Evolutionary conservation across 1,140 invertebrate species (phyloP), one percentile per base, ranked within the genome.

Genomic region (Penaeus japonicus): DNA sequence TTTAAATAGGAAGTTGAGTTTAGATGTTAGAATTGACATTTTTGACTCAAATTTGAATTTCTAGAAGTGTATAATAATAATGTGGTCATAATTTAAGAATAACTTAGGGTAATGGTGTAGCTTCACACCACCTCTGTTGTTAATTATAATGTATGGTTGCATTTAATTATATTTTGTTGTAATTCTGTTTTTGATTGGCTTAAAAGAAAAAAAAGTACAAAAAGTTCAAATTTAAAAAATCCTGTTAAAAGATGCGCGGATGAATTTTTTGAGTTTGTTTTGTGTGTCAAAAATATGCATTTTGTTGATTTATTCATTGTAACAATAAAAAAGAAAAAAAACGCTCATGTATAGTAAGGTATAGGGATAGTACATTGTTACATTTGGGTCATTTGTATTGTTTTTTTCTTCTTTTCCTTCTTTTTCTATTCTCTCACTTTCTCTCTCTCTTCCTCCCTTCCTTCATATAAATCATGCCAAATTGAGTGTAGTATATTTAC

Each of bases 331-430:
- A 47, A 47, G 47, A 47, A 47, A 47, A 47, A 47, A 65, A 84
- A 89, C 30, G 87, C 87, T 89, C 87, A 89, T 85, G 82, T 89
- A 89, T 70, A 27, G 39, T 89, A 89, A 89, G 87, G 87, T 84
- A 80, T 85, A 89, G 87, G 87, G 82, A 80, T 84, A 89, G 75
- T 53, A 80, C 54, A 65, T 80, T 80, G 57, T 73, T 47, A 80
- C 62, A 59, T 89, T 84, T 84, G 73, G 75, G 82, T 89, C 82
- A 80, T 84, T 70, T n/a, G 62, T 70, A 30, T 70, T 24, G 62
- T 70, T 10, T 24, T 70, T 70, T 10, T 22, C 20, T 70, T 24
- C n/a, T 70, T 30, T 70, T 5, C 20, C 12, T 17, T 22, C 1
- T 24, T 70, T 24, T 70, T 0, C 18, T 22, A 7, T 47, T 15